Base-by-base conservation (phyloP, 2,113 vertebrate species). In the Pelecanus crispus region DNA sequence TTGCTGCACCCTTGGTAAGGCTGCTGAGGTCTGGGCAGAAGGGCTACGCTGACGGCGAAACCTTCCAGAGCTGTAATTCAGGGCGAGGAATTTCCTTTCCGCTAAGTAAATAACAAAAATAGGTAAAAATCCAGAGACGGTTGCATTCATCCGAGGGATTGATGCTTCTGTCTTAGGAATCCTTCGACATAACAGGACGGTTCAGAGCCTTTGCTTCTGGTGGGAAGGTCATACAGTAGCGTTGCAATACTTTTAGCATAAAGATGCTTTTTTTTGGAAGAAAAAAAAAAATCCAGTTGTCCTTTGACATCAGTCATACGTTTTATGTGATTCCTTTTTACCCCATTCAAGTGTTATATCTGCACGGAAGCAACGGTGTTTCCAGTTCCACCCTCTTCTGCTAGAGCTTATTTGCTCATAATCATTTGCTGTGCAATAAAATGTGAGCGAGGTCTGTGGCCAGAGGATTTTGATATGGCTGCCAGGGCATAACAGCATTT, bases 151-250 rank as follows among this genome's bases (percentile, higher is more conserved):
- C 70, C 22, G 42, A 36, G 45, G 80, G 86, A 92, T 90, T 32
- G 58, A 68, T 94, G 86, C 45, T 73, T 79, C 88, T 95, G 89
- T 94, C 84, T 94, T 7, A 2, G 65, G 68, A 59, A 50, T 81
- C 86, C 75, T 83, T 66, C 0, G 29, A n/a, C 70, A 6, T n/a
- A 62, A 32, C 31, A 28, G 61, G 42, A 22, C 49, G 50, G 78
- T 47, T 68, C 80, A 75, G 84, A 92, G 78, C 81, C 81, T 91
- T 90, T 72, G 81, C 92, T 94, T 86, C 65, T 93, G 86, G 12
- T 79, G 75, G 36, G 72, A 77, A 96, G 92, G 88, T 86, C 95
- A 67, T 6, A 28, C 58, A 75, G 89, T 34, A 81, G 80, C 38
- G 3, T 17, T 77, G 86, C 58, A 44, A 42, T 63, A 45, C 53